phyloP scores from a whole-genome alignment of 1,140 invertebrate genomes.

The Zaprionus davidi region DNA sequence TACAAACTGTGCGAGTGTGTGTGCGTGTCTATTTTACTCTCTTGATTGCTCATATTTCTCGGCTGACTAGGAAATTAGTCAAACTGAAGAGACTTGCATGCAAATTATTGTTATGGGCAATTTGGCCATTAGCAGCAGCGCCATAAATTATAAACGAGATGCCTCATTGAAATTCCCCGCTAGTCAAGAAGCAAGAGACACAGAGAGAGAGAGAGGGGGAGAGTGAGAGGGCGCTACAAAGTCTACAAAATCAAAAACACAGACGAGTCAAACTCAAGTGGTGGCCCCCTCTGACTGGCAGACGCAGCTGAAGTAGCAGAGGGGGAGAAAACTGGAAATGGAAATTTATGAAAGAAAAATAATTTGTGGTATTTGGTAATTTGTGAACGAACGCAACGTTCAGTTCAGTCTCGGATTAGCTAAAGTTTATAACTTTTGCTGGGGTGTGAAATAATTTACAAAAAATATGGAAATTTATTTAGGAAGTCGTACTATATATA shows the following conservation, averaged over 20 bases:
- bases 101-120: constrained; percentile 79
- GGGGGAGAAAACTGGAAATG: constrained; percentile 39
- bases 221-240: constrained; percentile 1
- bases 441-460: constrained; percentile 67
- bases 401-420: constrained; percentile 53
- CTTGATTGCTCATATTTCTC: constrained; percentile 10
- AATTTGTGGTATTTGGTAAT: constrained; percentile 65
- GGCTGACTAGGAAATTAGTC: constrained; percentile 66
- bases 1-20: not conserved
- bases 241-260: constrained; percentile 23
- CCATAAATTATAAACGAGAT: constrained; percentile 75
- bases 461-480: constrained; percentile 20
- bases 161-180: constrained; percentile 73
- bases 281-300: not conserved
- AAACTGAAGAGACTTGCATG: constrained; percentile 68
- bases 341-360: constrained; percentile 39
- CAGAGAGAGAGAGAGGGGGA: not conserved
- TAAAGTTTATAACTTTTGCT: constrained; percentile 37
- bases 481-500: not conserved
- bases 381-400: constrained; percentile 55
- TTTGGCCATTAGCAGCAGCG: constrained; percentile 76
- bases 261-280: constrained; percentile 13
- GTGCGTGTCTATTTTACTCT: constrained; percentile 3
- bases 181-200: constrained; percentile 23
- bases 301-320: not conserved